phyloP scores from a whole-genome alignment of 2,113 vertebrate genomes.

The Nicator chloris region DNA sequence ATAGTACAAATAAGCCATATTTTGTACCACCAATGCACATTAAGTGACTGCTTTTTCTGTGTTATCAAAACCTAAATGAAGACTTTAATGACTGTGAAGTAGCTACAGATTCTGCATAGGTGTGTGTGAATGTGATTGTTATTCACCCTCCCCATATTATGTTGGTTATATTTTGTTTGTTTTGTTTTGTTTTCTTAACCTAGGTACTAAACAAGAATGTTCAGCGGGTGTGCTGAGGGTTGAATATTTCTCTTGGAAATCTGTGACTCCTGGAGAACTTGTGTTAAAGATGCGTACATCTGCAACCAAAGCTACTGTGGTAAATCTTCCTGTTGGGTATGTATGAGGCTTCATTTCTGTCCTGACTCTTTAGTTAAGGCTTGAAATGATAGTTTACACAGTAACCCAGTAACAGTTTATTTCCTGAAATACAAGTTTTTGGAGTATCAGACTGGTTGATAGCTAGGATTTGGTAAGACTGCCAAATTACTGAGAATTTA shows the following conservation, averaged over 20 bases:
- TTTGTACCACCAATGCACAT: not conserved
- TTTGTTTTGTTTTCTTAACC: not conserved
- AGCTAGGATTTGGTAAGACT: not conserved
- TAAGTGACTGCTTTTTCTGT: not conserved
- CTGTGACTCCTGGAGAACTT: constrained; percentile 63
- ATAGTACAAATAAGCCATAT: not conserved
- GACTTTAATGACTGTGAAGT: not conserved
- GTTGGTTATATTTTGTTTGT: not conserved
- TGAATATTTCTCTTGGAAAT: constrained; percentile 80
- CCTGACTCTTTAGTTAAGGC: not conserved
- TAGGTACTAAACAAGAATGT: constrained; percentile 49
- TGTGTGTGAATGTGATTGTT: not conserved
- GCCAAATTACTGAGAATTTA: not conserved
- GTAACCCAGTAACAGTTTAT: not conserved
- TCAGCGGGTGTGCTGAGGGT: constrained; percentile 70
- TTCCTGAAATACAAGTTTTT: not conserved
- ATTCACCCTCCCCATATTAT: not conserved
- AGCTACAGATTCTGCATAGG: not conserved
- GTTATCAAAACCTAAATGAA: not conserved
- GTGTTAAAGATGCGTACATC: constrained; percentile 80
- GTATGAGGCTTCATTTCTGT: not conserved
- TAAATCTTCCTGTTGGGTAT: constrained; percentile 87
- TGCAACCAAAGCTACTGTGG: constrained; percentile 77
- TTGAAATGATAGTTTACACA: not conserved
- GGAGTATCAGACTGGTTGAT: not conserved